phyloP scores from a whole-genome alignment of 2,888 invertebrate species.

The Xanthostigma xanthostigma region DNA sequence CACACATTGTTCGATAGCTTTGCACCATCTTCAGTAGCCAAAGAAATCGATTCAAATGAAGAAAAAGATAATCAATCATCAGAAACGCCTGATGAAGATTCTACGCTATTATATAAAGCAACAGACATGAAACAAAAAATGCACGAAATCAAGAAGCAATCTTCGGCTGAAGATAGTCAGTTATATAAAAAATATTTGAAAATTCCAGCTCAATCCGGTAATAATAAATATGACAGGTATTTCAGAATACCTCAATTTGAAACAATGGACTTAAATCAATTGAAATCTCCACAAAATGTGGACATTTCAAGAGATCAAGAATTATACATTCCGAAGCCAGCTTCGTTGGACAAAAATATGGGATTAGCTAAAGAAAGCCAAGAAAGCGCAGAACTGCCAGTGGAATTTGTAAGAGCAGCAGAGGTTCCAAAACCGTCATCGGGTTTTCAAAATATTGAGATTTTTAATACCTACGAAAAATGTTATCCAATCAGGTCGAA shows the following conservation, averaged over 20 bases:
- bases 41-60: too few species aligned
- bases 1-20: background rate
- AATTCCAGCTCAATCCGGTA: background rate
- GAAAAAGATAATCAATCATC: background rate
- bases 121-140: constrained; percentile 5
- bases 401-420: too few species aligned
- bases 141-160: constrained; percentile 2
- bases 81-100: background rate
- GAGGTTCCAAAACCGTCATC: too few species aligned
- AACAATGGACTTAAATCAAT: background rate
- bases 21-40: too few species aligned
- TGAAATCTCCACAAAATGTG: background rate
- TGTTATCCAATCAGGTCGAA: too few species aligned
- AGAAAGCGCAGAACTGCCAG: too few species aligned
- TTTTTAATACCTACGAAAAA: too few species aligned
- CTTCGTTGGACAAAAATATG: too few species aligned
- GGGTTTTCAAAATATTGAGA: too few species aligned
- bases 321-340: background rate
- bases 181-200: constrained; percentile 5
- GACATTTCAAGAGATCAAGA: background rate
- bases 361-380: too few species aligned
- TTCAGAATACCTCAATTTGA: constrained; percentile 5
- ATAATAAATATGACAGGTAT: constrained; percentile 5
- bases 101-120: constrained; percentile 3
- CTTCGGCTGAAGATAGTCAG: constrained; percentile 1